phyloP scores from a whole-genome alignment of 2,797 vertebrate genomes.

The Anomalospiza imberbis region DNA sequence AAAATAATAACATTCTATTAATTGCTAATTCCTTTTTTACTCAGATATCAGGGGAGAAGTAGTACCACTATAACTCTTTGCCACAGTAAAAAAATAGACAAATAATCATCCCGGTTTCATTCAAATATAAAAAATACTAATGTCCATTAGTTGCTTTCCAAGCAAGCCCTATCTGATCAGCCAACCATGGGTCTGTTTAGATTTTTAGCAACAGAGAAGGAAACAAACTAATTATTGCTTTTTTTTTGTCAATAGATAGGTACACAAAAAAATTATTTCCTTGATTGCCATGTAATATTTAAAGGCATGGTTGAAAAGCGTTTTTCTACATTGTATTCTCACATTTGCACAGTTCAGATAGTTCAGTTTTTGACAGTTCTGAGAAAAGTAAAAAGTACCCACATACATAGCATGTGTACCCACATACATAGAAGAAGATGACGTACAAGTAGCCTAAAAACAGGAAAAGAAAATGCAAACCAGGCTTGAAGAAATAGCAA shows the following conservation, averaged over 20 bases:
- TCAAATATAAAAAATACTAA: not conserved
- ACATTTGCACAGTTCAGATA: not conserved
- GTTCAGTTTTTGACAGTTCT: not conserved
- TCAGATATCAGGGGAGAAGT: not conserved
- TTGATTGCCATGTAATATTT: not conserved
- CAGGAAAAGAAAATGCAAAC: not conserved
- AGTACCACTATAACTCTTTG: not conserved
- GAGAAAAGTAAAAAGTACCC: not conserved
- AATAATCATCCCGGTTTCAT: not conserved
- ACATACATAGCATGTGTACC: not conserved
- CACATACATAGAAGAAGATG: not conserved
- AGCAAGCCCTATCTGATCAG: not conserved
- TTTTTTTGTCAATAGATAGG: not conserved
- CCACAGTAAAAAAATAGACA: not conserved
- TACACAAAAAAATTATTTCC: not conserved
- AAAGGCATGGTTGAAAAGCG: not conserved
- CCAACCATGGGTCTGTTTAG: not conserved
- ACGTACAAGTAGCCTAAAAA: not conserved
- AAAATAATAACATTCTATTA: not conserved
- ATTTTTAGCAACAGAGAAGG: not conserved
- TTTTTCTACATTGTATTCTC: not conserved
- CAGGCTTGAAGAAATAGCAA: conserved; percentile 13
- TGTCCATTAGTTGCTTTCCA: not conserved
- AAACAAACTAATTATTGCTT: not conserved
- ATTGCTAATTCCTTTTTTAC: not conserved